Percentiles rank a stretch among this genome's conserved stretches.
These are phyloP conservation scores for Mustelus asterias DNA, from an alignment of 2,113 vertebrate species.

Conservation along the genomic window DNA sequence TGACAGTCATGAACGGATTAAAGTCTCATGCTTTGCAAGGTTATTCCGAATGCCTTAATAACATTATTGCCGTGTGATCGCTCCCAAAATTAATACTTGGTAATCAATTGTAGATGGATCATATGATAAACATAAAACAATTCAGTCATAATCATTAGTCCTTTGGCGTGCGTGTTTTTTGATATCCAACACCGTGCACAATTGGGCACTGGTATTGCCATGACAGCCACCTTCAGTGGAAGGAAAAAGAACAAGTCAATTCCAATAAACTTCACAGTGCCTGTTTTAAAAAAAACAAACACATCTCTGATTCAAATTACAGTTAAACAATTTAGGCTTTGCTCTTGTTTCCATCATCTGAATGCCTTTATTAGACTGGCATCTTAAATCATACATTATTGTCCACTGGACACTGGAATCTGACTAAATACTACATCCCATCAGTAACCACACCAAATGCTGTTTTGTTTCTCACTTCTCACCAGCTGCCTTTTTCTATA, in stretches of 20 bases:
- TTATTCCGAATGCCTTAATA: background rate
- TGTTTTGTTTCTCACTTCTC: background rate
- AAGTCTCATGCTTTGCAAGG: background rate
- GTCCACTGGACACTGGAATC: background rate
- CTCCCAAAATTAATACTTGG: background rate
- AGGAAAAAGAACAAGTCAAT: background rate
- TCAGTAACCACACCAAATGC: background rate
- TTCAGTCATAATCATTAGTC: background rate
- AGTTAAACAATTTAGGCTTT: background rate
- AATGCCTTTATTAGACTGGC: background rate
- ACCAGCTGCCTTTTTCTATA: background rate
- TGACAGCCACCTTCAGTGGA: background rate
- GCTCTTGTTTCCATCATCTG: background rate
- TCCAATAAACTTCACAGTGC: slow-evolving; percentile 11
- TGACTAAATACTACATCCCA: background rate
- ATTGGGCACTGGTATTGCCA: background rate
- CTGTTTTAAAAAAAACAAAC: background rate
- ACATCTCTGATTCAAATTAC: slow-evolving; percentile 4
- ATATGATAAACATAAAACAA: background rate
- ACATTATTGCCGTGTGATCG: background rate
- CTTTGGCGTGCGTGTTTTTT: background rate
- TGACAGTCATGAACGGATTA: background rate
- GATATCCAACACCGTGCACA: background rate
- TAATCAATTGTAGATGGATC: background rate
- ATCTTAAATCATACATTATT: slow-evolving; percentile 12